Evolutionary conservation across 1,140 invertebrate species (phyloP), one percentile per base, ranked within the genome.

Genomic region (Cydia strobilella): DNA sequence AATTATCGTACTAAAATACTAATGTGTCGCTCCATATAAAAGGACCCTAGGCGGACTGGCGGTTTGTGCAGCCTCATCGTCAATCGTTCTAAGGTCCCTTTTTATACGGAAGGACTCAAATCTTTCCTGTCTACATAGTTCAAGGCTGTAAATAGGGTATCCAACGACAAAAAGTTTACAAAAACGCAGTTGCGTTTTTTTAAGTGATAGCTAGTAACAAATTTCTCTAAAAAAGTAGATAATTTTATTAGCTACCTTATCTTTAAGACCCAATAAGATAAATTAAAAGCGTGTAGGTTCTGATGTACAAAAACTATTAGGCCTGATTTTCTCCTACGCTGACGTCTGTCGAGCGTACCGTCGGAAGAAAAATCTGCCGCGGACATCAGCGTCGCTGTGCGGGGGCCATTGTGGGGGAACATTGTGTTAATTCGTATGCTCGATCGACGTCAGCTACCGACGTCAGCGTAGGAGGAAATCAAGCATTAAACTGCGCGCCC

Each of bases 251-350:
- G 13, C 45, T 54, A 54, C 51, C 51, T 48, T 54, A 54, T 54
- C 5, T 13, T 31, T 45, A 54, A 54, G 51, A 54, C n/a, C 51
- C 15, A 54, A n/a, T 54, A 18, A 54, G 15, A 54, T 54, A 54
- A 54, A 54, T 54, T 54, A 18, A 18, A 54, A 18, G 51, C 51
- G 51, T 18, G 51, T 54, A 2, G 51, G 51, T 54, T n/a, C 51
- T 18, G 20, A 71, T 69, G 62, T 75, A 69, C 35, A 27, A 25
- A 18, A n/a, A 35, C 20, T 45, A 45, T 45, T n/a, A n/a, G n/a
- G n/a, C n/a, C n/a, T n/a, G n/a, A n/a, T n/a, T n/a, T n/a, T n/a
- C n/a, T n/a, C n/a, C n/a, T n/a, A n/a, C n/a, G n/a, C n/a, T n/a
- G n/a, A n/a, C n/a, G n/a, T n/a, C n/a, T n/a, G n/a, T n/a, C n/a